phyloP scores from a whole-genome alignment of 1,140 invertebrate species.

The Ridgeia piscesae region DNA sequence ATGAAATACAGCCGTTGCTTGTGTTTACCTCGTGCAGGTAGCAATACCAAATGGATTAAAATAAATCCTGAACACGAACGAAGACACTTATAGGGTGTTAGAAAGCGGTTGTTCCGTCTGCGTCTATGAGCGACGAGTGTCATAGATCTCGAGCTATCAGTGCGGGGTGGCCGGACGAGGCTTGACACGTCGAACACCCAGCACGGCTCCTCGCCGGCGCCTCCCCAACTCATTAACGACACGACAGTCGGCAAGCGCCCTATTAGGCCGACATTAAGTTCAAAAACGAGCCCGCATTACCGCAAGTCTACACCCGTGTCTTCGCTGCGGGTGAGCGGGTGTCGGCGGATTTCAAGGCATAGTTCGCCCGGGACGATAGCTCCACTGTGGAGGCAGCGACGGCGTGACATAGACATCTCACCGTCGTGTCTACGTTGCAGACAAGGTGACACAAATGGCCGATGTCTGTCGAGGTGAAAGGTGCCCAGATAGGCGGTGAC shows the following conservation, averaged over 20 bases:
- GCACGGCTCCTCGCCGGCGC: too few species aligned
- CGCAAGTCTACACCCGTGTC: neutral
- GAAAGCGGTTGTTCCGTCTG: too few species aligned
- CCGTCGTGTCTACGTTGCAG: neutral
- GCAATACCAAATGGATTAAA: too few species aligned
- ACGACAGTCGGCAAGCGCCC: too few species aligned
- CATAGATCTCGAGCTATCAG: too few species aligned
- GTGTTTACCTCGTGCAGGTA: too few species aligned
- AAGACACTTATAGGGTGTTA: neutral
- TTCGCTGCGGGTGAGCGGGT: neutral
- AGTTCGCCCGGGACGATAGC: neutral
- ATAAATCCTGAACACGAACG: neutral
- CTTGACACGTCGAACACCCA: too few species aligned
- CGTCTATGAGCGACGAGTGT: too few species aligned
- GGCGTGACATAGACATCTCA: neutral
- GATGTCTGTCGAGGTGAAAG: neutral
- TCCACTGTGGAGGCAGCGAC: neutral
- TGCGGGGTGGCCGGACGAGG: too few species aligned
- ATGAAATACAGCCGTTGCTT: too few species aligned
- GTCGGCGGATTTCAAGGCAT: neutral
- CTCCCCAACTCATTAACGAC: too few species aligned
- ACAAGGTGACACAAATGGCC: neutral
- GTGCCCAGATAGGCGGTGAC: neutral
- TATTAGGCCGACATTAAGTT: neutral
- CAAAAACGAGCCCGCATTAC: neutral